Percentiles rank a stretch among this genome's conserved stretches.
These are phyloP conservation scores for Berghia stephanieae DNA, from an alignment of 1,140 invertebrate species.

Conservation along the genomic window DNA sequence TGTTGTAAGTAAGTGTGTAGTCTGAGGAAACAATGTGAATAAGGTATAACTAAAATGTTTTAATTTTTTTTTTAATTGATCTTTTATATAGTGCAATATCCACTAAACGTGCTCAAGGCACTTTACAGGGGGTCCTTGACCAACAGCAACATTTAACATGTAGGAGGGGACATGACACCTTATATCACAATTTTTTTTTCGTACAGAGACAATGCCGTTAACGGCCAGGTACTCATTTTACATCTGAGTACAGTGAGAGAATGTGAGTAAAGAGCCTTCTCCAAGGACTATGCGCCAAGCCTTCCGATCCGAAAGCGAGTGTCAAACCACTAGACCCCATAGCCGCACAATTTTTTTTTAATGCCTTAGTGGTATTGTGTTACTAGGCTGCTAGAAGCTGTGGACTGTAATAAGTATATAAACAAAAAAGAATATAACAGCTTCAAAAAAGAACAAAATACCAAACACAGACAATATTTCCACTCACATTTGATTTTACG, in stretches of 20 bases:
- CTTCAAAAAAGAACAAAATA: conserved; percentile 5
- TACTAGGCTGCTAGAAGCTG: conserved; percentile 10
- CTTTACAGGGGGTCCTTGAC: not conserved
- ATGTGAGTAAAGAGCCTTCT: no score
- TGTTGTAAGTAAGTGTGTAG: conserved; percentile 22
- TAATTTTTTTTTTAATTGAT: not conserved
- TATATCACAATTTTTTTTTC: not conserved
- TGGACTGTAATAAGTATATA: not conserved
- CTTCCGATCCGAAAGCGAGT: no score
- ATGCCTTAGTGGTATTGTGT: not conserved
- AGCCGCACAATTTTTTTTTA: no score
- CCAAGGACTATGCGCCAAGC: no score
- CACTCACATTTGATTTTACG: not conserved
- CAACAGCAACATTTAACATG: not conserved
- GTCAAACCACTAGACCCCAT: no score
- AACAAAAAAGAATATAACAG: not conserved
- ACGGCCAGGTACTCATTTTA: no score
- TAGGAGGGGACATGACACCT: not conserved
- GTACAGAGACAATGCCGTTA: no score
- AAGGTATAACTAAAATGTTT: not conserved
- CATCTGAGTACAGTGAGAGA: no score
- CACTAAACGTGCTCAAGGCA: no score
- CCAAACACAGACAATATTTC: not conserved
- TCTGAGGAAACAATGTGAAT: not conserved
- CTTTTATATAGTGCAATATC: no score